Percentiles rank a stretch among this genome's conserved stretches.
Evolutionary conservation across 1,140 invertebrate genomes (phyloP).

Genomic region (Aleiodes sp.): DNA sequence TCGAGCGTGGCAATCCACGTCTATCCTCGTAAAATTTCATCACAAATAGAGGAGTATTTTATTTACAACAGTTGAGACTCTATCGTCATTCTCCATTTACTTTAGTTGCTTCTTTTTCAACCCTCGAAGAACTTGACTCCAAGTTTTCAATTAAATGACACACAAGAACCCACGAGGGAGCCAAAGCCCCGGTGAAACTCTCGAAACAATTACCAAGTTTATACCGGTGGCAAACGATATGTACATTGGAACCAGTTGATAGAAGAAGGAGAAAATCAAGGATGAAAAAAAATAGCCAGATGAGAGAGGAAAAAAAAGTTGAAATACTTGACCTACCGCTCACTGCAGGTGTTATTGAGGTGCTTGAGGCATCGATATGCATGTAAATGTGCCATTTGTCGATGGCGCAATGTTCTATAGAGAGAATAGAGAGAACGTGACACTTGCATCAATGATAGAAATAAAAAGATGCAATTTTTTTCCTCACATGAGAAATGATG

Average conservation of each 20-base stretch:
- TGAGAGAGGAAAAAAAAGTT: neutral
- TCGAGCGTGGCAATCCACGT: too few species aligned
- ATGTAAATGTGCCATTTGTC: slow-evolving; percentile 18
- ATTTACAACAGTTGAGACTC: too few species aligned
- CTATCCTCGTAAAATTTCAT: too few species aligned
- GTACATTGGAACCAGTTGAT: neutral
- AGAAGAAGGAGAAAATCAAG: neutral
- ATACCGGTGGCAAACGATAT: neutral
- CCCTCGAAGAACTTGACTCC: neutral
- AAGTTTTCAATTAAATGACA: slow-evolving; percentile 11
- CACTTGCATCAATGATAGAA: neutral
- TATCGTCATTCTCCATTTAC: neutral
- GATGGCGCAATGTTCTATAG: neutral
- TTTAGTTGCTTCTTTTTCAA: neutral
- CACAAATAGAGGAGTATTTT: too few species aligned
- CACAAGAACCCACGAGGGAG: neutral
- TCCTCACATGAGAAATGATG: too few species aligned
- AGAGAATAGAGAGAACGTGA: neutral
- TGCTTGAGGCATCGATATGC: slow-evolving; percentile 1
- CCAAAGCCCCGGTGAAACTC: neutral
- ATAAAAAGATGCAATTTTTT: too few species aligned
- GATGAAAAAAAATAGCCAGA: neutral
- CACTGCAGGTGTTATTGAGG: slow-evolving; percentile 10
- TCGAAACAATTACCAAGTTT: neutral
- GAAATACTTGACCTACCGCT: slow-evolving; percentile 8